Base-by-base conservation (phyloP, 2,113 vertebrate species). In the Cryptomyrus ogoouensis region DNA sequence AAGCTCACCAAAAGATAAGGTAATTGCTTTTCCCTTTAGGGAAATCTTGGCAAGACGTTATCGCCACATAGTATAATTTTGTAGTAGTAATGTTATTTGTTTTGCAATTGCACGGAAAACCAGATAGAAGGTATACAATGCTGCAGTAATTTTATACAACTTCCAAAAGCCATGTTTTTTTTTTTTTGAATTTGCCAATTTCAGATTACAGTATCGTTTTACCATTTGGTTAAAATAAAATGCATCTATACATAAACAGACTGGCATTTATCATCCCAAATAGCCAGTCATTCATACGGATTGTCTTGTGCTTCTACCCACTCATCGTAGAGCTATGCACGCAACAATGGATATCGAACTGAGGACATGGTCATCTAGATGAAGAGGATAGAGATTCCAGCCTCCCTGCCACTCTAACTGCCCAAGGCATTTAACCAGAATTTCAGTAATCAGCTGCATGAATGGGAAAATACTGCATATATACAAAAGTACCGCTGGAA, bases 11-110 rank as follows among this genome's bases (percentile, higher is more conserved):
- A 86, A 50, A 47, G 83, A 85, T 49, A 85, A 44, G 44, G 83
- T 50, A 86, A 86, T 86, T 86, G 83, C 83, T 86, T 42, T 42
- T 86, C 44, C 83, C 83, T n/a, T 86, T 86, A 12, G 44, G 46
- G 46, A 47, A 47, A 50, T 85, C 42, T 47, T 27, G n/a, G 46
- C n/a, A 46, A 83, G 44, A 46, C 5, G 9, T 44, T 44, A 44
- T 47, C 46, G 15, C 44, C 44, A 50, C n/a, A 27, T 5, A 15
- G 24, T 49, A 9, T 49, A 13, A 86, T 86, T 47, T 86, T 24
- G n/a, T 31, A 50, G 24, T 27, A 49, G 10, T 6, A 46, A 84
- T 46, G n/a, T 31, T 35, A 84, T 84, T 44, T 31, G 10, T 46
- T 86, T n/a, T 50, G n/a, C 9, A 27, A 86, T 27, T 86, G 46